Evolutionary conservation across 1,140 invertebrate genomes (phyloP).

Genomic region (Teleopsis dalmanni): DNA sequence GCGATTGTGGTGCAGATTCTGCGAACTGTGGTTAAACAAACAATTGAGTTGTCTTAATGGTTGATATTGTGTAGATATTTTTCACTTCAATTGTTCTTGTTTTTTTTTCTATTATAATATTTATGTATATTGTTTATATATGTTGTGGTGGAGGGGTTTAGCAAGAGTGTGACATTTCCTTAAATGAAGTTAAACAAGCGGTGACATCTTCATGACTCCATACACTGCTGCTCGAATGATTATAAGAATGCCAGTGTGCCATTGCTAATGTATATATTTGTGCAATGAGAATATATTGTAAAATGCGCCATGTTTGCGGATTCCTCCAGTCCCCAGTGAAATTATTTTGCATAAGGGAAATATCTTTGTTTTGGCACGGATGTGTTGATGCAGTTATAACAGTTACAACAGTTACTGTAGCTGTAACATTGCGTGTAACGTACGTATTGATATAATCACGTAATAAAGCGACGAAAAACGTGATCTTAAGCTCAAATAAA

Average conservation of each 20-base stretch:
- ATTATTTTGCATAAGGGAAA: conserved; percentile 10
- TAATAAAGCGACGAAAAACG: conserved; percentile 6
- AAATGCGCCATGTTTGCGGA: too few species aligned
- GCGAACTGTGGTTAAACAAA: too few species aligned
- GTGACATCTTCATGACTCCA: background rate
- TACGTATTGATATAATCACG: conserved; percentile 4
- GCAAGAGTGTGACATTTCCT: conserved; percentile 8
- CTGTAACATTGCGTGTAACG: conserved; percentile 1
- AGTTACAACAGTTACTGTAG: background rate
- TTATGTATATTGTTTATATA: too few species aligned
- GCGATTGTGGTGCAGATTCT: too few species aligned
- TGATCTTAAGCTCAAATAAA: too few species aligned
- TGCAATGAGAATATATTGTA: background rate
- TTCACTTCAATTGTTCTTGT: too few species aligned
- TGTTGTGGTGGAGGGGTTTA: too few species aligned
- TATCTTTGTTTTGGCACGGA: conserved; percentile 4
- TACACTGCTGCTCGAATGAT: background rate
- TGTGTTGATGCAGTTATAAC: background rate
- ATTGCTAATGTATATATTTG: background rate
- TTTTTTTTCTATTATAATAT: too few species aligned
- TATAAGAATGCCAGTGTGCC: background rate
- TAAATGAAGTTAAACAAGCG: conserved; percentile 10
- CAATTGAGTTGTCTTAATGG: too few species aligned
- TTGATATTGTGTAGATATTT: too few species aligned
- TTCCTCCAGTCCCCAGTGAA: background rate